A percentile compares a stretch with the other conserved stretches of the same genome.
phyloP scores from a whole-genome alignment of 2,888 invertebrate species.

The Caenorhabditis macrosperma region DNA sequence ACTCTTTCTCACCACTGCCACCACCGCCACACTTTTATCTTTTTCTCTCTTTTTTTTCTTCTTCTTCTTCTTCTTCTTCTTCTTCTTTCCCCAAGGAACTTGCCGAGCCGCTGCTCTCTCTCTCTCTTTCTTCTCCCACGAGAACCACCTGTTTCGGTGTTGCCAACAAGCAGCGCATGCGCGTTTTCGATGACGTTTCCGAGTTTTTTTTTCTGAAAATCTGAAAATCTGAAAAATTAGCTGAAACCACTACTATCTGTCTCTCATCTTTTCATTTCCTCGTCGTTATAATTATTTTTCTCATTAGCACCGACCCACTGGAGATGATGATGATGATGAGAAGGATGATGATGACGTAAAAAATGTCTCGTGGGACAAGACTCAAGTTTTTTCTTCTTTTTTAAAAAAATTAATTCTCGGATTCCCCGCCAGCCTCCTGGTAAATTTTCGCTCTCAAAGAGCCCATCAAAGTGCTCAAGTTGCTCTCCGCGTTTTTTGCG shows the following conservation, averaged over 20 bases:
- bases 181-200: not conserved
- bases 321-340: not conserved
- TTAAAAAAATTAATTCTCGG: not conserved
- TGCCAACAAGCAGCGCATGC: not conserved
- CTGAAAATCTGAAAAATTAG: too few relatives aligned
- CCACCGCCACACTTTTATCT: not conserved
- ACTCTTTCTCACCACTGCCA: not conserved
- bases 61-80: not conserved
- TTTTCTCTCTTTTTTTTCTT: not conserved
- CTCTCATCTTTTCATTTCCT: not conserved
- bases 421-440: too few relatives aligned
- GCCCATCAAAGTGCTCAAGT: not conserved
- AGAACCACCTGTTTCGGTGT: not conserved
- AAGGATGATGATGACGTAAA: too few relatives aligned
- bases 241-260: not conserved
- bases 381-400: slow-evolving; percentile 16
- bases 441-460: not conserved
- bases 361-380: too few relatives aligned
- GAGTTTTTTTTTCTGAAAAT: not conserved
- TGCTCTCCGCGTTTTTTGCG: not conserved
- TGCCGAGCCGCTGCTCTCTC: too few relatives aligned
- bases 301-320: too few relatives aligned
- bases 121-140: not conserved
- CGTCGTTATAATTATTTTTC: not conserved
- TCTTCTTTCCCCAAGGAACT: too few relatives aligned